Percentiles rank a stretch among this genome's conserved stretches.
These are phyloP conservation scores for Temnopleurus reevesii DNA, from an alignment of 53 echinoderm and acorn worm genomes.

Conservation along the genomic window DNA sequence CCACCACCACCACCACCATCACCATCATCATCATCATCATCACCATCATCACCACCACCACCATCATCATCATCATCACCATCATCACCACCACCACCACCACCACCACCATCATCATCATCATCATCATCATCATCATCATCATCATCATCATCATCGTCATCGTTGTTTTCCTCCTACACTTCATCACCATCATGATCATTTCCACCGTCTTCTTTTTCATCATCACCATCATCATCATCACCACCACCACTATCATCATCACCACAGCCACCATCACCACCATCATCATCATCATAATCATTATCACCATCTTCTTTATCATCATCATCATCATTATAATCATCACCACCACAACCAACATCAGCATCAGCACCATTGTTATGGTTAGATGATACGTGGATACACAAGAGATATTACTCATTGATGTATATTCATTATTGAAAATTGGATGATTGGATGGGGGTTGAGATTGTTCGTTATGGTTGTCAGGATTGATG, in stretches of 20 bases:
- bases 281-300: background rate
- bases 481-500: no score
- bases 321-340: background rate
- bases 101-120: background rate
- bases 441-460: no score
- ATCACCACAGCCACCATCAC: background rate
- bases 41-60: background rate
- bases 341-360: background rate
- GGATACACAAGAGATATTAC: no score
- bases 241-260: no score
- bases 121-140: background rate
- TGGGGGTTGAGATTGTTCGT: no score
- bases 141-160: no score
- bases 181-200: background rate
- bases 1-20: background rate
- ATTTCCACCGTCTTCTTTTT: no score
- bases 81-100: background rate
- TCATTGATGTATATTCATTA: no score
- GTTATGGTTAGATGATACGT: no score
- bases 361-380: background rate
- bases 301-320: background rate
- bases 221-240: no score
- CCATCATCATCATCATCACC: background rate
- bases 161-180: no score
- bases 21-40: background rate